phyloP scores from a whole-genome alignment of 2,888 invertebrate species.

The Agriopis marginaria region DNA sequence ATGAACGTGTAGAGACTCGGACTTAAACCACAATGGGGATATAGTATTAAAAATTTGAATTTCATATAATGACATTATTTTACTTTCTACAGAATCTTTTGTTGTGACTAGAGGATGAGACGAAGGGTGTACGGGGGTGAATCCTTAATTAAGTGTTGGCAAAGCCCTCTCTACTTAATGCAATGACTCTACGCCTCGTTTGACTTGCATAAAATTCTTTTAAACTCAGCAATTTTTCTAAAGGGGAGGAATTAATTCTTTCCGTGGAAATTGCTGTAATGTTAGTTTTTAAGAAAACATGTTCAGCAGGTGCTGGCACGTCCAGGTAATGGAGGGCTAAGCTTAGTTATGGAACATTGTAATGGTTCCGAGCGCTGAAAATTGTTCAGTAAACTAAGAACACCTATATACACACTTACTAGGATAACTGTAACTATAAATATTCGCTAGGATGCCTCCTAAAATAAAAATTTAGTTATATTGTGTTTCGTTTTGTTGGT shows the following conservation, averaged over 20 bases:
- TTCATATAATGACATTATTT: slow-evolving; percentile 76
- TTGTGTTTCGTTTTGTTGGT: too few relatives aligned
- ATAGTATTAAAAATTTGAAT: slow-evolving; percentile 78
- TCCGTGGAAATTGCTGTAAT: slow-evolving; percentile 39
- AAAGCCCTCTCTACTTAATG: slow-evolving; percentile 82
- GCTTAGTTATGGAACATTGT: slow-evolving; percentile 18
- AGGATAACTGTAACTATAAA: too few relatives aligned
- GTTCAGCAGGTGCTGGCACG: slow-evolving; percentile 26
- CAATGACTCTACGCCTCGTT: slow-evolving; percentile 84
- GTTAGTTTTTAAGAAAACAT: slow-evolving; percentile 21
- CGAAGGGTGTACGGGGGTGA: slow-evolving; percentile 67
- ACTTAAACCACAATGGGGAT: slow-evolving; percentile 39
- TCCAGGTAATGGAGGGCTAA: slow-evolving; percentile 23
- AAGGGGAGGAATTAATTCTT: slow-evolving; percentile 72
- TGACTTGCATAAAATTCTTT: slow-evolving; percentile 84
- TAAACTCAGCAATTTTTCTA: slow-evolving; percentile 79
- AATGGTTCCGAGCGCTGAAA: slow-evolving; percentile 5
- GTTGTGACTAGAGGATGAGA: slow-evolving; percentile 73
- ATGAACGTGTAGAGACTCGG: slow-evolving; percentile 63
- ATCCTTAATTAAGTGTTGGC: slow-evolving; percentile 85
- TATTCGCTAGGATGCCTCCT: too few relatives aligned
- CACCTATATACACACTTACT: too few relatives aligned
- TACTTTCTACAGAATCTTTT: slow-evolving; percentile 70
- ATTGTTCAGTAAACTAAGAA: slow-evolving; percentile 5
- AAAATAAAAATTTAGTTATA: too few relatives aligned